Conservation (phyloP, 2,797 vertebrate species). For the Gymnodraco acuticeps region DNA sequence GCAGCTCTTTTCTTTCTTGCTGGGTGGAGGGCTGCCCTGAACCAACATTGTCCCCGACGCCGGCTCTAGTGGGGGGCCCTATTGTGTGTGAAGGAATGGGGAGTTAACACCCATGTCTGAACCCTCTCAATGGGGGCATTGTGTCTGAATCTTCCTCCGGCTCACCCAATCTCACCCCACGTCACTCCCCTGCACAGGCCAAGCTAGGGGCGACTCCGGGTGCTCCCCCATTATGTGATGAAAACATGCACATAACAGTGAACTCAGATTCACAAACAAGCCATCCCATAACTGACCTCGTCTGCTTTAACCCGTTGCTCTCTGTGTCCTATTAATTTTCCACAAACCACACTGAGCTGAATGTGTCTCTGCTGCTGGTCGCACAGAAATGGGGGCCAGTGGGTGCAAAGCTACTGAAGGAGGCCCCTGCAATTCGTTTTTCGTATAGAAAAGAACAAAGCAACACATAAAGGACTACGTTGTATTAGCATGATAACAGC, state of each 20-base stretch:
- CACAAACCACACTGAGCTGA: slow-evolving; percentile 41
- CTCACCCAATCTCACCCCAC: slow-evolving; percentile 74
- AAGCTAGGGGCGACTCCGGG: slow-evolving; percentile 48
- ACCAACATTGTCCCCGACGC: slow-evolving; percentile 83
- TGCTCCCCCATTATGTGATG: slow-evolving; percentile 52
- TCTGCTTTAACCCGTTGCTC: slow-evolving; percentile 32
- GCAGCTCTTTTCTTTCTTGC: slow-evolving; percentile 80
- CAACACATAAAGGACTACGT: slow-evolving; percentile 58
- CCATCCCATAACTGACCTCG: slow-evolving; percentile 34
- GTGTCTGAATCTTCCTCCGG: slow-evolving; percentile 85
- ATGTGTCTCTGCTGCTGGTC: slow-evolving; percentile 35
- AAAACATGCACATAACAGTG: slow-evolving; percentile 58
- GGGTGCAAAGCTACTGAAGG: slow-evolving; percentile 44
- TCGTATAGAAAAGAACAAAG: slow-evolving; percentile 68
- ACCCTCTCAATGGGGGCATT: slow-evolving; percentile 86
- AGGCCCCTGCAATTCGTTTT: slow-evolving; percentile 62
- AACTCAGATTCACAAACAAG: slow-evolving; percentile 57
- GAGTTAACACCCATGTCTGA: slow-evolving; percentile 84
- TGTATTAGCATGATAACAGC: slow-evolving; percentile 70
- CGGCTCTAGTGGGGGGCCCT: slow-evolving; percentile 79
- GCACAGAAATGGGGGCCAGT: slow-evolving; percentile 53
- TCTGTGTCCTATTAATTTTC: slow-evolving; percentile 55
- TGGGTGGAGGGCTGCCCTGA: slow-evolving; percentile 79
- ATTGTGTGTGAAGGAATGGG: slow-evolving; percentile 86
- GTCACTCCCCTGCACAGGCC: slow-evolving; percentile 49